Percentiles rank a stretch among this genome's conserved stretches.
Evolutionary conservation across 2,888 invertebrate species (phyloP).

Genomic region (Hoplodrina ambigua): DNA sequence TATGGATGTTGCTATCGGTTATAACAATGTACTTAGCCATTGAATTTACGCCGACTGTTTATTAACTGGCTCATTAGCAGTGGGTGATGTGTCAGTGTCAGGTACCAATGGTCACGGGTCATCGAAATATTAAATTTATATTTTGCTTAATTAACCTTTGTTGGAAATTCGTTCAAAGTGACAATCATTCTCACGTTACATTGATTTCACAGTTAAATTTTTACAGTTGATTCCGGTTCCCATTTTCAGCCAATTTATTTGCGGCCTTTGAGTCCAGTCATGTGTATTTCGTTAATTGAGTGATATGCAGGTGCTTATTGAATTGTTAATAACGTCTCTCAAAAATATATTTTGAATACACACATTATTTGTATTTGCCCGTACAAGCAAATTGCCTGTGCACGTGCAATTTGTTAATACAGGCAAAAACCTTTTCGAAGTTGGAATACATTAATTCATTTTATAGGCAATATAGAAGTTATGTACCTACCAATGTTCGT

Average conservation of each 20-base stretch:
- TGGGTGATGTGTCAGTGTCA: constrained; percentile 66
- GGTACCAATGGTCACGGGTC: constrained; percentile 48
- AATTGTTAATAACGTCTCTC: background rate
- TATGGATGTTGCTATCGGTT: constrained; percentile 71
- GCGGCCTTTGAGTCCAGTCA: background rate
- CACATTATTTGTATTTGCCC: no score
- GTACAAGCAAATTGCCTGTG: no score
- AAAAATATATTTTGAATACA: no score
- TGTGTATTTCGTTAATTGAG: constrained; percentile 11
- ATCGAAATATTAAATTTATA: constrained; percentile 50
- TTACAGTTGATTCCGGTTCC: constrained; percentile 5
- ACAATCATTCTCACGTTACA: background rate
- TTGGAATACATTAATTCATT: no score
- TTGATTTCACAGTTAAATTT: constrained; percentile 13
- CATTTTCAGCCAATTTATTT: constrained; percentile 14
- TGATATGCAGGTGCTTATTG: background rate
- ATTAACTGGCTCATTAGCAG: constrained; percentile 75
- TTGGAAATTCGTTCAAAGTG: constrained; percentile 10
- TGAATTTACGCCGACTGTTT: constrained; percentile 76
- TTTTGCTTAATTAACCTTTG: constrained; percentile 46
- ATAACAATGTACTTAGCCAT: constrained; percentile 75
- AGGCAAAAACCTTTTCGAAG: no score
- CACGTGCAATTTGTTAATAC: no score
- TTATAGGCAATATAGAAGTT: no score
- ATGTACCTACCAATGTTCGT: no score